Percentiles rank a stretch among this genome's conserved stretches.
Conservation (phyloP, 2,888 invertebrate genomes). For the Coelopa pilipes region DNA sequence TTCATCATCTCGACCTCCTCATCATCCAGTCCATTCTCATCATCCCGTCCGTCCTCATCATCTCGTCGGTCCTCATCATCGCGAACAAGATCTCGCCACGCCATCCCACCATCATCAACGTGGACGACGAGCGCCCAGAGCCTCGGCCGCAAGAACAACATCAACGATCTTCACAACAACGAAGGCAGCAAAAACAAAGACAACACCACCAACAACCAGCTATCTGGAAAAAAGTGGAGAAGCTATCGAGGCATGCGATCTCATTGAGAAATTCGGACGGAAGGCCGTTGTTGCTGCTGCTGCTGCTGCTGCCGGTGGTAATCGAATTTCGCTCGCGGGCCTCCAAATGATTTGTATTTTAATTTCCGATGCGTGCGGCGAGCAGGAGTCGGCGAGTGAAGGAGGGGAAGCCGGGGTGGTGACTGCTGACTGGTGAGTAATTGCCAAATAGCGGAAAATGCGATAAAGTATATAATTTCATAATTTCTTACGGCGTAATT, state of each 20-base stretch:
- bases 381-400: neutral
- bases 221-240: neutral
- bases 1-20: constrained; percentile 1
- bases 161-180: constrained; percentile 15
- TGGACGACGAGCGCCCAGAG: too few species aligned
- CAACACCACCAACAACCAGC: neutral
- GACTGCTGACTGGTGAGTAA: too few species aligned
- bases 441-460: too few species aligned
- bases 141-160: neutral
- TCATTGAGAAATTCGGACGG: neutral
- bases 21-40: neutral
- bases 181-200: neutral
- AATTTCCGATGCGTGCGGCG: constrained; percentile 2
- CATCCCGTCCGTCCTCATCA: neutral
- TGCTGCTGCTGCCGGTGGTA: constrained; percentile 5
- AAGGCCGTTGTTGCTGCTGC: neutral
- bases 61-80: neutral
- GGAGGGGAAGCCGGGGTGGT: too few species aligned
- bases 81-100: neutral
- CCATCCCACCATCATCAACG: constrained; percentile 5
- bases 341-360: constrained; percentile 5
- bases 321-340: constrained; percentile 3
- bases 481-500: too few species aligned
- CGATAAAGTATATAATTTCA: too few species aligned
- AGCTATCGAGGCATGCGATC: constrained; percentile 4